phyloP scores from a whole-genome alignment of 2,797 vertebrate species.

The Dryobates pubescens region DNA sequence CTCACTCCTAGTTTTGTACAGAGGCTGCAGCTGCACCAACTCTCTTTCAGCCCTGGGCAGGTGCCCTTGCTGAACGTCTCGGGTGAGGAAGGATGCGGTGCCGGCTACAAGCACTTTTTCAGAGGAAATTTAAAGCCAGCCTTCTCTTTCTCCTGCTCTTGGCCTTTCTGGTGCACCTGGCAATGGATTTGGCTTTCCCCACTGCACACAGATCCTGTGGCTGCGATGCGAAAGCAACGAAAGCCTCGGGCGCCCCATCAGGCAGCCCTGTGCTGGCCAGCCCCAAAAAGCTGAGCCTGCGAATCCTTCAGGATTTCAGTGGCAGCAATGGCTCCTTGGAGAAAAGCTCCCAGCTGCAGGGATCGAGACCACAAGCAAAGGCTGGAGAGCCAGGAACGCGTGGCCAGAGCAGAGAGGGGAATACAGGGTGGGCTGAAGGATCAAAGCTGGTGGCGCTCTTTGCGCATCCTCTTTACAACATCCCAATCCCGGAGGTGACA shows the following conservation, averaged over 20 bases:
- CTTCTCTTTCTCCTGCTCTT: slow-evolving; percentile 58
- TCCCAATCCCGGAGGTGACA: slow-evolving; percentile 41
- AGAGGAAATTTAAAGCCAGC: slow-evolving; percentile 65
- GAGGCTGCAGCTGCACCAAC: background rate
- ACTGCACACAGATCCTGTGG: background rate
- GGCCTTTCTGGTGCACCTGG: slow-evolving; percentile 51
- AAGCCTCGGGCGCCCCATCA: background rate
- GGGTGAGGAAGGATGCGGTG: slow-evolving; percentile 32
- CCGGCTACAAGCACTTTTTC: slow-evolving; percentile 28
- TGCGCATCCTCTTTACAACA: slow-evolving; percentile 82
- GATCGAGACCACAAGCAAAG: rapidly evolving
- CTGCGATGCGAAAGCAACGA: background rate
- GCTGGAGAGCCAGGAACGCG: background rate
- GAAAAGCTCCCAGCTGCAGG: background rate
- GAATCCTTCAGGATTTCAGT: slow-evolving; percentile 67
- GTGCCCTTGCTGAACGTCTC: background rate
- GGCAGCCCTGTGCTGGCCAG: background rate
- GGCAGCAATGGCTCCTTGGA: slow-evolving; percentile 55
- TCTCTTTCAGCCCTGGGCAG: background rate
- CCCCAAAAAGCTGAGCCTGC: slow-evolving; percentile 44
- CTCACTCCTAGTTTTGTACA: background rate
- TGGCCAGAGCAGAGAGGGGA: background rate
- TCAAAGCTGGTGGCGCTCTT: slow-evolving; percentile 81
- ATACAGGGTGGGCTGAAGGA: rapidly evolving
- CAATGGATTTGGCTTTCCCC: slow-evolving; percentile 31